Percentiles rank a stretch among this genome's conserved stretches.
These are phyloP conservation scores for Bombus balteatus DNA, from an alignment of 1,140 invertebrate species.

Conservation along the genomic window DNA sequence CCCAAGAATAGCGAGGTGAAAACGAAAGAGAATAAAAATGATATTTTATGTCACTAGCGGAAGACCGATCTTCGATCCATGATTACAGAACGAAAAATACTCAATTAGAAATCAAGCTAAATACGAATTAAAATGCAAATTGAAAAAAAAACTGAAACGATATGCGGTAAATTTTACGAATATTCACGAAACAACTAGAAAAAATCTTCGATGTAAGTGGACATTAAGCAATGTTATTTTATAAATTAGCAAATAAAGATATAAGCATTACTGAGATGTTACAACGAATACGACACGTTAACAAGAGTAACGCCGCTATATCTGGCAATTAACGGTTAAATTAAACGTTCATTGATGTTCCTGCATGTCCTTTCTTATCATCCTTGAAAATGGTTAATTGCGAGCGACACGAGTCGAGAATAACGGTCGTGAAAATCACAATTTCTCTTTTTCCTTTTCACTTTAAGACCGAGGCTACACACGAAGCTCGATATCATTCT, in stretches of 20 bases:
- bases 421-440: too few relatives aligned
- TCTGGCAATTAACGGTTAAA: slow-evolving; percentile 28
- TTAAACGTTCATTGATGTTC: slow-evolving; percentile 18
- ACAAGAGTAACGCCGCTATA: not conserved
- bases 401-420: not conserved
- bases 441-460: not conserved
- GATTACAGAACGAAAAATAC: too few relatives aligned
- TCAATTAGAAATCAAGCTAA: too few relatives aligned
- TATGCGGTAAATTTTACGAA: too few relatives aligned
- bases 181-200: not conserved
- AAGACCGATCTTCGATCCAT: too few relatives aligned
- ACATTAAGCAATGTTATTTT: not conserved
- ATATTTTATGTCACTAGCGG: too few relatives aligned
- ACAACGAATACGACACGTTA: not conserved
- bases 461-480: not conserved
- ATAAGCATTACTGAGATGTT: not conserved
- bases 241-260: not conserved
- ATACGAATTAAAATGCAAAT: too few relatives aligned
- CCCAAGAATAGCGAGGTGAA: too few relatives aligned
- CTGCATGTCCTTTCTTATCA: not conserved
- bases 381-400: not conserved
- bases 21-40: too few relatives aligned
- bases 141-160: too few relatives aligned
- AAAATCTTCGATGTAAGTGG: not conserved
- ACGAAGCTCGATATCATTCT: slow-evolving; percentile 36